A percentile compares a stretch with the other conserved stretches of the same genome.
phyloP scores from a whole-genome alignment of 2,113 vertebrate genomes.

The Glaucidium brasilianum region DNA sequence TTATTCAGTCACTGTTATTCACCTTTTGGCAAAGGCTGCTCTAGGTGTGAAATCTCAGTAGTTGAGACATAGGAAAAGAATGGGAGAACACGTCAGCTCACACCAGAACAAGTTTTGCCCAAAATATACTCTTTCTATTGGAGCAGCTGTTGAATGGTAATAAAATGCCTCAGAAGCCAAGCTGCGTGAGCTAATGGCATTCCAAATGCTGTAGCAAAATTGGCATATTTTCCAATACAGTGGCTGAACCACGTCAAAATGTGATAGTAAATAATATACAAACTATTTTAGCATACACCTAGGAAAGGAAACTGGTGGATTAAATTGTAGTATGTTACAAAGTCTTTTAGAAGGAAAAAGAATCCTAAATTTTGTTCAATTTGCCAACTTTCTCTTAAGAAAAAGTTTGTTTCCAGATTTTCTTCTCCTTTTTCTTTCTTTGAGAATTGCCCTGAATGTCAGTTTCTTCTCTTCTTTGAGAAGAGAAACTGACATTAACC shows the following conservation, averaged over 20 bases:
- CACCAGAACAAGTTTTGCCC: neutral
- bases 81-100: neutral
- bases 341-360: neutral
- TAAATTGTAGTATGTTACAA: neutral
- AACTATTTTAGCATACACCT: neutral
- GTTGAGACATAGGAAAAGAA: neutral
- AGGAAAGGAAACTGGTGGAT: neutral
- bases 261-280: neutral
- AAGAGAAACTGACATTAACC: no score
- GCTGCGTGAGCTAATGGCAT: fast-evolving
- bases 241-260: neutral
- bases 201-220: neutral
- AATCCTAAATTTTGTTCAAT: neutral
- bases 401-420: neutral
- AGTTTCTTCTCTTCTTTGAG: neutral
- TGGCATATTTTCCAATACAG: neutral
- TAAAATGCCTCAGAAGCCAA: neutral
- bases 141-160: neutral
- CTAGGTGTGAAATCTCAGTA: neutral
- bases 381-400: neutral
- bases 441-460: neutral
- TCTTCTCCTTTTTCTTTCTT: neutral
- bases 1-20: neutral
- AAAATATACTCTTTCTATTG: neutral
- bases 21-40: neutral